A percentile compares a stretch with the other conserved stretches of the same genome.
Evolutionary conservation across 2,888 invertebrate genomes (phyloP).

Genomic region (Hetaerina titia): DNA sequence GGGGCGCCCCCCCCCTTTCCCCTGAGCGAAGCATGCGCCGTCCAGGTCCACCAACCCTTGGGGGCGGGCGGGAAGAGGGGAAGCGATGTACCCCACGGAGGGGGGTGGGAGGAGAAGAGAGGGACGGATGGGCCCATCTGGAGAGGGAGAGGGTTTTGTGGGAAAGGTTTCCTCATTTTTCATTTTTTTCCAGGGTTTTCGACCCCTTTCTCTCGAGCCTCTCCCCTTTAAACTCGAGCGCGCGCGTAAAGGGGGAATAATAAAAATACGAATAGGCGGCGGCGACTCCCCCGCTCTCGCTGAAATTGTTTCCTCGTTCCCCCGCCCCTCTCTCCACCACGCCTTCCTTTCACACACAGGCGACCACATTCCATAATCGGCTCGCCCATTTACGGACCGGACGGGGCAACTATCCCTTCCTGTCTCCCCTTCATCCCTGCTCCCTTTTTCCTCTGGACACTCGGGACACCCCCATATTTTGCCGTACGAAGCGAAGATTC

Average conservation of each 20-base stretch:
- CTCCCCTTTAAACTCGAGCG: too few species aligned
- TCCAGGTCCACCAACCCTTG: too few species aligned
- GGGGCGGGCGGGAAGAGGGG: background rate
- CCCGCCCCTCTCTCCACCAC: background rate
- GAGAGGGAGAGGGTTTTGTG: background rate
- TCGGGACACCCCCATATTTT: background rate
- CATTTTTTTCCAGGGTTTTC: too few species aligned
- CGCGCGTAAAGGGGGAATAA: background rate
- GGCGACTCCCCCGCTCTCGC: background rate
- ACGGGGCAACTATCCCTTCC: constrained; percentile 74
- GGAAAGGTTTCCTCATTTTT: background rate
- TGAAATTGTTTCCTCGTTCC: background rate
- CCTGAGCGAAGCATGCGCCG: background rate
- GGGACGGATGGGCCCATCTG: background rate
- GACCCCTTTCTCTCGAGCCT: too few species aligned
- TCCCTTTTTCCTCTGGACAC: background rate
- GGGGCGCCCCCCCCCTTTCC: background rate
- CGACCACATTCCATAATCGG: constrained; percentile 22
- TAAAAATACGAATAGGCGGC: background rate
- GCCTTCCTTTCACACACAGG: background rate
- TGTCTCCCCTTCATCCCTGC: constrained; percentile 65
- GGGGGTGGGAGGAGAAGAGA: background rate
- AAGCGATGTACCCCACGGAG: background rate
- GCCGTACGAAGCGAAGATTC: background rate
- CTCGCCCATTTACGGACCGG: constrained; percentile 75